Conservation (phyloP, 2,797 vertebrate genomes). For the Enteromius trimaculatus region DNA sequence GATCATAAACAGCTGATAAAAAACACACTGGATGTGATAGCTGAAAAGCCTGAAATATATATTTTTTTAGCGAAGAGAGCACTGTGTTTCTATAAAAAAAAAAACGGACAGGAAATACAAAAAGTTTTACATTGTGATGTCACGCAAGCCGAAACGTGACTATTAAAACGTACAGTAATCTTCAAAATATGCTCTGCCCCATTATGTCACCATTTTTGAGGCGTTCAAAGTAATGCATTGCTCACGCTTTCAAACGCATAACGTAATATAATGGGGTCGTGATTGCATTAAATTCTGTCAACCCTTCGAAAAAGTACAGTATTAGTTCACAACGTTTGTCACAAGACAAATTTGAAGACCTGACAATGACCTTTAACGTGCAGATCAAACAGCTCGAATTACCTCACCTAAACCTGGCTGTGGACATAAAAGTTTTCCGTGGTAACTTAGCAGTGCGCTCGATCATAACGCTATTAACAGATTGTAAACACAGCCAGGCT, state of each 20-base stretch:
- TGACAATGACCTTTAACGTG: slow-evolving; percentile 58
- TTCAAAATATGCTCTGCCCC: slow-evolving; percentile 8
- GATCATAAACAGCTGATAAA: slow-evolving; percentile 7
- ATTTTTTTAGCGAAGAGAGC: background rate
- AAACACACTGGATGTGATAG: background rate
- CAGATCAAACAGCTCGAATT: slow-evolving; percentile 16
- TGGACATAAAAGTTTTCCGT: background rate
- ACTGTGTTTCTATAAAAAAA: background rate
- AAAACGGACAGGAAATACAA: background rate
- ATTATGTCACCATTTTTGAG: slow-evolving; percentile 29
- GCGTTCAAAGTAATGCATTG: background rate
- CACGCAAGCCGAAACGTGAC: background rate
- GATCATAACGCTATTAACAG: background rate
- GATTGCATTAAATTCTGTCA: background rate
- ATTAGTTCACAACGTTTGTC: background rate
- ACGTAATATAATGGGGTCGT: background rate
- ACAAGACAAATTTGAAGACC: background rate
- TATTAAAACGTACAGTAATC: background rate
- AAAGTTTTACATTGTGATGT: background rate
- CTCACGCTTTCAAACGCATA: background rate
- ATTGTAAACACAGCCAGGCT: slow-evolving; percentile 1
- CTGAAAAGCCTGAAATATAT: background rate
- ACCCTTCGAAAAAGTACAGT: background rate
- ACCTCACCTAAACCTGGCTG: background rate
- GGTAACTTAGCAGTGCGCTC: background rate